Evolutionary conservation across 2,888 invertebrate genomes (phyloP), one percentile per base, ranked within the genome.

Genomic region (Caenorhabditis zanzibari): DNA sequence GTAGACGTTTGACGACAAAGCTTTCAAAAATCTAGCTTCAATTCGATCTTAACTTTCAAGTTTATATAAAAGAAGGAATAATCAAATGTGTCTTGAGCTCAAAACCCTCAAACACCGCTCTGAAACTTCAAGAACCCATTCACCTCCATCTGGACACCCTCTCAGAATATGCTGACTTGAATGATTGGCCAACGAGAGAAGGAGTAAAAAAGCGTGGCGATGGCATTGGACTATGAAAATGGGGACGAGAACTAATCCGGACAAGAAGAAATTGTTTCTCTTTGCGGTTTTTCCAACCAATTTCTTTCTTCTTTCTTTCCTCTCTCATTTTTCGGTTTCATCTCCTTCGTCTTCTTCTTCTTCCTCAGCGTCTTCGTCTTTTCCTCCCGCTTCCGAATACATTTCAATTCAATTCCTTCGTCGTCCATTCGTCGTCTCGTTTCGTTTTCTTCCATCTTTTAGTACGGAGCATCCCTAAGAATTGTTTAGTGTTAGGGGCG

Each of bases 231-330:
- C 56, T 58, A 58, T 63, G n/a, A 26, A 26, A 54, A n/a, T n/a
- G 26, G 44, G 14, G 41, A 38, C 22, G 38, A 68, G 49, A 68
- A 69, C 76, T 77, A 77, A 77, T 77, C 76, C 76, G 61, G 64
- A 41, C 26, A 41, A 47, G 47, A 54, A 75, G 77, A 77, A 77
- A 77, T 77, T 77, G 80, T 80, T 72, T 81, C 73, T 66, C 47
- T 44, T 73, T 56, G 58, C 81, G 64, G 63, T 47, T 76, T 76
- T 76, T 69, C 76, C 68, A 69, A 68, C 76, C 76, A 76, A 76
- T 76, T 76, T 68, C 77, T 63, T 77, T 32, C 49, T 52, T 56
- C 47, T 61, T 63, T 19, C 41, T 35, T 19, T 64, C 24, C 41
- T 26, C 61, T 66, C 68, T 59, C 64, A 59, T 58, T 73, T 61